Evolutionary conservation across 2,888 invertebrate genomes (phyloP), one percentile per base, ranked within the genome.

Genomic region (Drosophila formosana): DNA sequence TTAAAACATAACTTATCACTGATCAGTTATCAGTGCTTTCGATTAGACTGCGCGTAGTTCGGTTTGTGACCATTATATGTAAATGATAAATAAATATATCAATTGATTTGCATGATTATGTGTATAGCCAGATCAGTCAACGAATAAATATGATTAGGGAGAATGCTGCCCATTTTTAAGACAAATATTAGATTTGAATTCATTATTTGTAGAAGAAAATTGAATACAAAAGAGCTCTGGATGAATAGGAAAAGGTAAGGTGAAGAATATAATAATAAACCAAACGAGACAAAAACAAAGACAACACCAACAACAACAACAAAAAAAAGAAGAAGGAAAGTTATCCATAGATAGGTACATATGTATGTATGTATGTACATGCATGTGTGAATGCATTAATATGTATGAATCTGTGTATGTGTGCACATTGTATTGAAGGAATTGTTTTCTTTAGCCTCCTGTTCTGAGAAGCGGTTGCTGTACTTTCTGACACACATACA

Each of bases 261-360:
- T 65, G 55, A 77, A 79, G 71, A 73, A 67, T 73, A 67, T 73
- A 79, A 79, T 76, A 79, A 76, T 76, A 76, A 72, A 76, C 68
- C 69, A 69, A 72, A 70, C 61, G 66, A 70, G 37, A 5, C 65
- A 73, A 70, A 80, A 70, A 78, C 77, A 72, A 73, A 69, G 56
- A 47, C 56, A 52, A 30, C 46, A 51, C 51, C 47, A 45, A 78
- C 77, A 72, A 73, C 69, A 52, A 47, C 56, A 52, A 30, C 46
- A 51, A 47, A 45, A 45, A 47, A 28, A 67, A 53, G 39, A 68
- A 68, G 18, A 18, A 47, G 46, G 50, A 64, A 71, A 63, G 34
- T 66, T 37, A 76, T n/a, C n/a, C 47, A 66, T 13, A 57, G 30
- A 34, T 46, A 46, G 34, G 11, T 34, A 34, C 4, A 11, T 34